Conservation (phyloP, 92 coral and sea anemone genomes). For the Palythoa grandiflora region DNA sequence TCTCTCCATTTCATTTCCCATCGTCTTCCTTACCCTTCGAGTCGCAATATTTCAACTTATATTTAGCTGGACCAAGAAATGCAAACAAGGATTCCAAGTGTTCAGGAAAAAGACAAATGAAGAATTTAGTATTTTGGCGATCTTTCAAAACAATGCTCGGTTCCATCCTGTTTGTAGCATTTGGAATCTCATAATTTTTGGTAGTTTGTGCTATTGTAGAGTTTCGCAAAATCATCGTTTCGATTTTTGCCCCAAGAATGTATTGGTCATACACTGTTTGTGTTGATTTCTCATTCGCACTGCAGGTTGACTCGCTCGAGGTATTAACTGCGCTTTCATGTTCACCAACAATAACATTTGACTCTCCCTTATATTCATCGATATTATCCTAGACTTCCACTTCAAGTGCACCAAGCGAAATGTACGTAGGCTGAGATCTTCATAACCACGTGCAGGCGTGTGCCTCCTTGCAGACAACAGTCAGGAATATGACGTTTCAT, state of each 20-base stretch:
- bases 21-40: conserved; percentile 23
- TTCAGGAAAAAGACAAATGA: conserved; percentile 47
- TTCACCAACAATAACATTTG: conserved; percentile 25
- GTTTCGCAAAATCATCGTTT: conserved; percentile 26
- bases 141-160: conserved; percentile 10
- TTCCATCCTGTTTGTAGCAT: conserved; percentile 24
- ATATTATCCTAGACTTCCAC: conserved; percentile 5
- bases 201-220: conserved; percentile 12
- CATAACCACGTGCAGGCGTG: too few species aligned
- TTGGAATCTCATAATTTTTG: conserved; percentile 30
- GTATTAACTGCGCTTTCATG: conserved; percentile 16
- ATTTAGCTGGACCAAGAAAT: conserved; percentile 38
- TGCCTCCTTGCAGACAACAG: too few species aligned
- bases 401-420: background rate
- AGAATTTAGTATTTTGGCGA: conserved; percentile 23
- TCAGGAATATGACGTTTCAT: too few species aligned
- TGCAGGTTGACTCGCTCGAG: conserved; percentile 26
- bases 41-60: conserved; percentile 15
- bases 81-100: conserved; percentile 36
- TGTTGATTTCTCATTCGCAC: conserved; percentile 30
- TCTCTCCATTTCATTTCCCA: conserved; percentile 25
- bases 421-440: too few species aligned
- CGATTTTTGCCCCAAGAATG: conserved; percentile 24
- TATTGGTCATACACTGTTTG: conserved; percentile 24
- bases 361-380: conserved; percentile 15